Base-by-base conservation (phyloP, 2,888 invertebrate species). In the Cerceris rybyensis region DNA sequence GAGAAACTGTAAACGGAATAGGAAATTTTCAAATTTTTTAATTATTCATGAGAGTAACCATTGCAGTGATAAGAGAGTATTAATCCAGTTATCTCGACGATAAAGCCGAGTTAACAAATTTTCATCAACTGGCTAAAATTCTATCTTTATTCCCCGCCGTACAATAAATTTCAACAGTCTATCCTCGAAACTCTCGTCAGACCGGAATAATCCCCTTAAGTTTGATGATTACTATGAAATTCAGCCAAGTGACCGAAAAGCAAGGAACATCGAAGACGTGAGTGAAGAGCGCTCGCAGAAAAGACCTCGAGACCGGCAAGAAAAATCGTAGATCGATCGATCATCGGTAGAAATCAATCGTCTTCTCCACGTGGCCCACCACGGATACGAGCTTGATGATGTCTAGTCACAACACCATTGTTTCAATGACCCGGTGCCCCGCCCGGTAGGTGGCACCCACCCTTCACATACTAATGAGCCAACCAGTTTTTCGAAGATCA, bases 401-500 rank as follows among this genome's bases (percentile, higher is more conserved):
- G 84, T 80, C 79, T 78, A 88, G 87, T 87, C 86, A 86, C 79
- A 88, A 88, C 87, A 89, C 81, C 83, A 88, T 88, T 89, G 88
- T 89, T 90, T 88, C 88, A 88, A 86, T 88, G 88, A 88, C 87
- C 88, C 83, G 80, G 69, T 81, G 86, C 82, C 81, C 85, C 86
- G 87, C 88, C 88, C 88, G 83, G 88, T 88, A 86, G 88, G 88
- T 88, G 88, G 88, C 81, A 86, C 75, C 83, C 78, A 82, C 81
- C 80, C 84, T 83, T 86, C 88, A 81, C 85, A 81, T 84, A 84
- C 86, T 88, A 88, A 89, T 84, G 86, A 88, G 85, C 86, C 80
- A 75, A 82, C 86, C 80, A 85, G 84, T 83, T 85, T 28, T 28
- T 82, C 75, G 78, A 84, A 74, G 79, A 86, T 88, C 87, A 86